phyloP scores from a whole-genome alignment of 2,113 vertebrate genomes.

The Litocranius walleri region DNA sequence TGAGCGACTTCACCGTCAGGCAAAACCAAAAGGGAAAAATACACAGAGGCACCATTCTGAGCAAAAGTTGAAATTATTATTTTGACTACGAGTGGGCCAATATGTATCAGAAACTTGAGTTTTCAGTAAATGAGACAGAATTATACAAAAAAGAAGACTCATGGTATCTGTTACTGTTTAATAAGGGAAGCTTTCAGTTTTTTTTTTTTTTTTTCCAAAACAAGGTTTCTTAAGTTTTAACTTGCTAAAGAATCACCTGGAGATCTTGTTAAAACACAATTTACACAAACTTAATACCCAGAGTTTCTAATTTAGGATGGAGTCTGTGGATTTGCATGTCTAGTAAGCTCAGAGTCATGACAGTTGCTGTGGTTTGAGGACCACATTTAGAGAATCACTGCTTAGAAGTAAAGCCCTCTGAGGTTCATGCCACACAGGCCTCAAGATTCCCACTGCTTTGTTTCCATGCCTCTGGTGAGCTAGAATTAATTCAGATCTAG shows the following conservation, averaged over 20 bases:
- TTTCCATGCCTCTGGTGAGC: accelerated
- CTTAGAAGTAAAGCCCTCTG: background rate
- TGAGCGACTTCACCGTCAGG: too few species aligned
- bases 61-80: background rate
- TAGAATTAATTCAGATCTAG: background rate
- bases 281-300: background rate
- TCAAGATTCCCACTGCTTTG: accelerated
- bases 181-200: background rate
- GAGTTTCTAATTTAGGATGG: background rate
- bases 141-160: background rate
- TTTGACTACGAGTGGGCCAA: accelerated
- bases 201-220: background rate
- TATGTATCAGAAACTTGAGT: background rate
- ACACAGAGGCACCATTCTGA: background rate
- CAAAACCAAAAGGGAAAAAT: background rate
- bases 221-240: background rate
- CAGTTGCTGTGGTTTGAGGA: background rate
- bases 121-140: background rate
- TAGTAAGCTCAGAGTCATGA: background rate
- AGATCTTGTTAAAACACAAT: background rate
- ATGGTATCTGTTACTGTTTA: background rate
- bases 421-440: background rate
- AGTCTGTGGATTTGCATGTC: background rate
- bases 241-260: background rate
- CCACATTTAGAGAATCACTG: background rate